Conservation (phyloP, 2,888 invertebrate species). For the Drosophila lutescens region DNA sequence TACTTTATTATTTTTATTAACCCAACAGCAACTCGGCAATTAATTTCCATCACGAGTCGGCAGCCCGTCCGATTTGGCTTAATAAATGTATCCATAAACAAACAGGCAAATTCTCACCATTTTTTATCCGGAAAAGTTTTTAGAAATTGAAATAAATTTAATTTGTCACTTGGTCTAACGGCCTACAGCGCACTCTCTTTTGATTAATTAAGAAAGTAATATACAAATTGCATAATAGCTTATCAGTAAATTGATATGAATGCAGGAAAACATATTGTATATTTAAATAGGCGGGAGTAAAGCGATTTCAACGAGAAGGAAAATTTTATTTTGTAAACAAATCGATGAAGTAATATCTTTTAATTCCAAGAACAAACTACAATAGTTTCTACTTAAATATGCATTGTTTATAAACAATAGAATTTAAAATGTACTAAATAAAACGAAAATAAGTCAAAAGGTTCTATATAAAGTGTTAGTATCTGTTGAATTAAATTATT, state of each 20-base stretch:
- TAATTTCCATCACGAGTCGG: conserved; percentile 36
- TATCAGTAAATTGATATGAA: conserved; percentile 1
- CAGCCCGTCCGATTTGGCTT: conserved; percentile 19
- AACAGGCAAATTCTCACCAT: conserved; percentile 20
- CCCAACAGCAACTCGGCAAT: conserved; percentile 32
- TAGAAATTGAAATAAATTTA: conserved; percentile 40
- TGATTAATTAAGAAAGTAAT: conserved; percentile 8
- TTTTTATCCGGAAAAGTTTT: conserved; percentile 18
- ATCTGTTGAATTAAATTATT: too few species aligned
- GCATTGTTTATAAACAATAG: too few species aligned
- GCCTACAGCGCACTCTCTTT: neutral
- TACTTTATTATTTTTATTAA: conserved; percentile 32
- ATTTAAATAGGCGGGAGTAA: neutral
- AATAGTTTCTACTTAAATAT: neutral
- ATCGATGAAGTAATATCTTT: neutral
- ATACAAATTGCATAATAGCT: conserved; percentile 5
- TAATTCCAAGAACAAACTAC: neutral
- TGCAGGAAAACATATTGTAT: conserved; percentile 3
- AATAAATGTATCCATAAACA: conserved; percentile 48
- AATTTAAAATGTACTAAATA: too few species aligned
- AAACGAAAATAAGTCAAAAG: too few species aligned
- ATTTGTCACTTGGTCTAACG: neutral
- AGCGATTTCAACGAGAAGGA: neutral
- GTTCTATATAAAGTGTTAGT: too few species aligned
- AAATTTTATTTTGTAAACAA: neutral